Evolutionary conservation across 2,797 vertebrate genomes (phyloP), one percentile per base, ranked within the genome.

Genomic region (Emydoidea blandingii): DNA sequence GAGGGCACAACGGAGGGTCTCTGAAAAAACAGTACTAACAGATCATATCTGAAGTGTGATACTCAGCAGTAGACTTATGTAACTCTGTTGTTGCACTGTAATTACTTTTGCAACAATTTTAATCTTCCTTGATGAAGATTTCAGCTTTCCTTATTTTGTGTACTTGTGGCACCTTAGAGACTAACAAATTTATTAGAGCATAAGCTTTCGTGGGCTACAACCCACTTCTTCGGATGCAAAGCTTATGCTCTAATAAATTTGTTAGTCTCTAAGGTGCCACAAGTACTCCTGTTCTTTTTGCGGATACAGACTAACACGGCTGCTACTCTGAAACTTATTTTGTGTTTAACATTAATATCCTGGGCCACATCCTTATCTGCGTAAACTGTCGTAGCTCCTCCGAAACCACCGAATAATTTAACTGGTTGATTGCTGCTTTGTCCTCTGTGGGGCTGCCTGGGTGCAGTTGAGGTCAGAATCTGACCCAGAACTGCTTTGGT

Each of bases 1-100:
- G 87, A 91, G 88, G 92, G 83, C 52, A 93, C 88, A 92, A 79
- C 88, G 47, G 27, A 41, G 95, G 34, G 72, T 74, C 47, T 91
- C 81, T 85, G 25, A 83, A 78, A 92, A 85, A 87, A 1, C 81
- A 27, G 21, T 86, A 80, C 76, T 94, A 81, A 96, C 82, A 93
- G 87, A 72, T 91, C 82, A 91, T 89, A 81, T 31, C 52, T 68
- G 16, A 89, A 87, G 21, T 49, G 23, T 84, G 57, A 62, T 83
- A 91, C 54, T 85, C 29, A 83, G 37, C 31, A 79, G n/a, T 23
- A 86, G 54, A 29, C 84, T 86, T 65, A 85, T 97, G 95, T 86
- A 94, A 89, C 49, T 81, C 12, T 10, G 19, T 5, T 89, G 29
- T 27, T 90, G 31, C 52, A 59, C 0, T 41, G 2, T 5, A 41